A percentile compares a stretch with the other conserved stretches of the same genome.
Evolutionary conservation across 2,113 vertebrate species (phyloP).

Genomic region (Hiodon tergisus): DNA sequence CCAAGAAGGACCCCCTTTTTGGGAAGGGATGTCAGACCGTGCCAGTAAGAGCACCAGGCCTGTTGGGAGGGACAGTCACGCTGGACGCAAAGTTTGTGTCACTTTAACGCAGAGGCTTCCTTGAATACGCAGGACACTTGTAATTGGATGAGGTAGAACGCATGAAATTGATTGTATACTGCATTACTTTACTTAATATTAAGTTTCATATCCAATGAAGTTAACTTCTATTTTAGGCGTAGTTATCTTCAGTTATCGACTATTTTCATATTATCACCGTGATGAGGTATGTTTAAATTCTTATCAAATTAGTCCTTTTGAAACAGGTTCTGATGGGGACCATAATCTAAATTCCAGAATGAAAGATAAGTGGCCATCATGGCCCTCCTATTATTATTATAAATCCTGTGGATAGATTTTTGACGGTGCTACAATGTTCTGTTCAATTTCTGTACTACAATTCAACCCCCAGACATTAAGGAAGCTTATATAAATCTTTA

Average conservation of each 20-base stretch:
- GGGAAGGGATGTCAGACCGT: not conserved
- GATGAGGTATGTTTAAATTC: not conserved
- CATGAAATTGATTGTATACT: no score
- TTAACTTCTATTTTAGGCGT: not conserved
- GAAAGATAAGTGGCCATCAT: slow-evolving; percentile 6
- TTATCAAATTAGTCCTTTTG: not conserved
- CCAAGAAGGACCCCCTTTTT: not conserved
- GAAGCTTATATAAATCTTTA: slow-evolving; percentile 14
- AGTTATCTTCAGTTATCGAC: slow-evolving; percentile 6
- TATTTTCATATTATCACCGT: not conserved
- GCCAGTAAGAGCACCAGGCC: no score
- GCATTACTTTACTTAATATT: no score
- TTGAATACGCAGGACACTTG: no score
- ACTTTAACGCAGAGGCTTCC: no score
- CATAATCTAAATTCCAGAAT: not conserved
- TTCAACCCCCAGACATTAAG: slow-evolving; percentile 2
- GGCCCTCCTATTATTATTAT: slow-evolving; percentile 1
- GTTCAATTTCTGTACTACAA: slow-evolving; percentile 1
- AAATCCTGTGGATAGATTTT: slow-evolving; percentile 17
- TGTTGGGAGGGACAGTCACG: no score
- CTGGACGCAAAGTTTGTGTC: no score
- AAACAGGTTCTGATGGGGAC: not conserved
- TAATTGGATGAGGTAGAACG: no score
- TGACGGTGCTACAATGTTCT: not conserved
- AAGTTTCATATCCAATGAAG: no score